Evolutionary conservation across 2,888 invertebrate species (phyloP), one percentile per base, ranked within the genome.

Genomic region (Graphium colonna): DNA sequence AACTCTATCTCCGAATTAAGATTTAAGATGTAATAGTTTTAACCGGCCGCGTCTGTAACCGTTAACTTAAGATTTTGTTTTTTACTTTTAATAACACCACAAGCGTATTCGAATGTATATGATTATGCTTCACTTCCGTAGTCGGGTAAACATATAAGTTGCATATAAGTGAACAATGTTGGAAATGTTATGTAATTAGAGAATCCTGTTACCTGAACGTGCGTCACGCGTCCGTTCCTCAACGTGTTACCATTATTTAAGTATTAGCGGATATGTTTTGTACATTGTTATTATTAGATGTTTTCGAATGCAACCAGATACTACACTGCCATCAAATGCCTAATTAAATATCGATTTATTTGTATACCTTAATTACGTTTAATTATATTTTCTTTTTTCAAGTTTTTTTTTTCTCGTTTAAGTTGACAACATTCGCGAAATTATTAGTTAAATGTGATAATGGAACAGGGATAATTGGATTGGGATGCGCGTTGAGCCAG

Each of bases 271-370:
- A 67, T 78, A 78, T 71, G 73, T 81, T 83, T 81, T 84, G 79
- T 88, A 85, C 68, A 82, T 82, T 84, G 70, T 82, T 80, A 62
- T 64, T 62, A 79, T 82, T 79, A 82, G 79, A 48, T 21, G 21
- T 21, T 39, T 82, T 82, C 63, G 78, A 76, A 80, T 71, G 83
- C 82, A 87, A 88, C 82, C 88, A 84, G 84, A 87, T 83, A 84
- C 79, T 75, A 83, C 81, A 87, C 88, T 88, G 89, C 89, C 89
- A 88, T 89, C 78, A 84, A 85, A 88, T 89, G 89, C 88, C 88
- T 89, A 88, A 87, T 77, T 85, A 85, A 79, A 76, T 83, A 77
- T 68, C 71, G 75, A 75, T 67, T 74, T 73, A 69, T 73, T 82
- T 83, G 74, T 79, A 68, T 64, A 75, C 70, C 60, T 61, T 60